Evolutionary conservation across 2,113 vertebrate species (phyloP).

Genomic region (Trichechus manatus): DNA sequence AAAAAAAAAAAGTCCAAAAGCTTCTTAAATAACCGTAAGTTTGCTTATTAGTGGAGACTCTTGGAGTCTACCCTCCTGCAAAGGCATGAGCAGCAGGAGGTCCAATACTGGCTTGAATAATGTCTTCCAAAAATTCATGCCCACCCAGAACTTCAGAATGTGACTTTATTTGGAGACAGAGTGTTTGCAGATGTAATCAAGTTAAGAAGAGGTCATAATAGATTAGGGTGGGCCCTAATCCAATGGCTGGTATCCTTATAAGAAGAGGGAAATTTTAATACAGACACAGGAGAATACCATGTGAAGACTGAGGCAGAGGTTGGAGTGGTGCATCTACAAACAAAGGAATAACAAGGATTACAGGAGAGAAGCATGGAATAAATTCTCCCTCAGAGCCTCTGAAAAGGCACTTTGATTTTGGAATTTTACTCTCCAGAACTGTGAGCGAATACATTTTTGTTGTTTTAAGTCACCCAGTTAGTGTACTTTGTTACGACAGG

Average conservation of each 20-base stretch:
- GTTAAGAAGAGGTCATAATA: not conserved
- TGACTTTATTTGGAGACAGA: not conserved
- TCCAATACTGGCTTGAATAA: not conserved
- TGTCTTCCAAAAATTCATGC: not conserved
- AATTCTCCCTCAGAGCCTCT: not conserved
- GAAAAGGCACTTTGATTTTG: not conserved
- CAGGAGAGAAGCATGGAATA: not conserved
- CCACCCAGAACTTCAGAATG: not conserved
- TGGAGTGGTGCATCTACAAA: not conserved
- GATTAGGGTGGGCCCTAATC: not conserved
- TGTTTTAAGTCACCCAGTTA: not conserved
- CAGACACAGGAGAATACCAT: not conserved
- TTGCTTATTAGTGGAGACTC: not conserved
- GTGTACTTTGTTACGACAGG: not conserved
- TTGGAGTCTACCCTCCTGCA: not conserved
- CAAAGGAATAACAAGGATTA: not conserved
- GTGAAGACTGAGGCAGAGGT: not conserved
- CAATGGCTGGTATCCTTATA: not conserved
- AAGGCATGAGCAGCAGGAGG: not conserved
- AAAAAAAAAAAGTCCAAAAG: not conserved
- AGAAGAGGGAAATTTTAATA: not conserved
- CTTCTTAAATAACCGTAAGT: rapidly evolving
- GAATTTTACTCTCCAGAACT: not conserved
- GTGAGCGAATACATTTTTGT: not conserved
- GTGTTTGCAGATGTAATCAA: not conserved